Percentiles rank a stretch among this genome's conserved stretches.
These are phyloP conservation scores for Thereva unica DNA, from an alignment of 2,888 invertebrate genomes.

Conservation along the genomic window DNA sequence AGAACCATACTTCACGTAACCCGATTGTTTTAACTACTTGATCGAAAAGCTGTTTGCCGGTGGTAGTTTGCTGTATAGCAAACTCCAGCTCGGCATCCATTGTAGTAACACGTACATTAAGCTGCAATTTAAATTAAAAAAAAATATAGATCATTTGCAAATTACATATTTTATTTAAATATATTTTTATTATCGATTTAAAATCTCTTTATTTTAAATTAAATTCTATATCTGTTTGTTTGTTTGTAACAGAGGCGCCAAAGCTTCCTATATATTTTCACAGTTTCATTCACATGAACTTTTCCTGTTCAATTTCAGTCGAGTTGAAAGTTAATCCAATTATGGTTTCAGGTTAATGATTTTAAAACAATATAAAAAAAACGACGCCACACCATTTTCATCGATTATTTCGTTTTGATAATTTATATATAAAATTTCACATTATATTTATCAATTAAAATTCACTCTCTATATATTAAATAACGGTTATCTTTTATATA, in stretches of 20 bases:
- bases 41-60: constrained; percentile 99
- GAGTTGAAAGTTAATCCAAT: constrained; percentile 49
- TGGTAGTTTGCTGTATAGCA: constrained; percentile 99
- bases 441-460: too few species aligned
- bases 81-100: constrained; percentile 99
- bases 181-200: constrained; percentile 2
- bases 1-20: constrained; percentile 99
- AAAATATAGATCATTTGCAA: constrained; percentile 15
- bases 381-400: constrained; percentile 32
- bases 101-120: constrained; percentile 99
- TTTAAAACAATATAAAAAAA: constrained; percentile 40
- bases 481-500: too few species aligned
- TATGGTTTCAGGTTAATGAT: constrained; percentile 56
- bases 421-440: not conserved
- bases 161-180: constrained; percentile 4
- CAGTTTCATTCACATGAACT: too few species aligned
- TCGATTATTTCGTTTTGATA: not conserved
- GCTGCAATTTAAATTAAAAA: constrained; percentile 63
- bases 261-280: too few species aligned
- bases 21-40: constrained; percentile 99
- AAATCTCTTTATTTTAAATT: constrained; percentile 5
- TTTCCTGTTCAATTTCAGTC: too few species aligned
- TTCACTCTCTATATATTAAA: too few species aligned
- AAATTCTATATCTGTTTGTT: constrained; percentile 17
- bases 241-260: constrained; percentile 2